Conservation (phyloP, 53 echinoderm and acorn worm species). For the Temnopleurus reevesii region DNA sequence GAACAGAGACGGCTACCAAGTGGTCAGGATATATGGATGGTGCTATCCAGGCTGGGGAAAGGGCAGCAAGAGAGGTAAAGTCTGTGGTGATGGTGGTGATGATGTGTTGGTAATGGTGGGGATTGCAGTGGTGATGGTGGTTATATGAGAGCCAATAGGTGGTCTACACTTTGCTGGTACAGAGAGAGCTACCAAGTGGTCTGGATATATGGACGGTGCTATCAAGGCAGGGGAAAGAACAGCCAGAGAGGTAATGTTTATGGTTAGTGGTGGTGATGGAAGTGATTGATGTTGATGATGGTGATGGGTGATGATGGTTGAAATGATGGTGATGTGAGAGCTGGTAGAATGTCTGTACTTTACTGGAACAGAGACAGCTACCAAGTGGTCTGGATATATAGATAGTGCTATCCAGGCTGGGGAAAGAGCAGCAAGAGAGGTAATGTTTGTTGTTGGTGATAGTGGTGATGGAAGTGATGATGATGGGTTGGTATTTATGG, state of each 20-base stretch:
- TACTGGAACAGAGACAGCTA: conserved; percentile 83
- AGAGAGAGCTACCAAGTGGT: conserved; percentile 72
- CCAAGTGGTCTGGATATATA: conserved; percentile 75
- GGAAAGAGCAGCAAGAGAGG: conserved; percentile 66
- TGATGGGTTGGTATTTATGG: neutral
- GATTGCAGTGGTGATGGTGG: neutral
- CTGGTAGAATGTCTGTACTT: conserved; percentile 64
- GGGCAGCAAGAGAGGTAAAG: conserved; percentile 85
- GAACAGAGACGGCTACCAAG: conserved; percentile 78
- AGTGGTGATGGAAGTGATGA: neutral
- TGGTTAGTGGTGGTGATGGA: neutral
- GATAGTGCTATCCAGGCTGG: conserved; percentile 67
- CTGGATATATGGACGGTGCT: conserved; percentile 83
- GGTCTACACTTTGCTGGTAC: conserved; percentile 68
- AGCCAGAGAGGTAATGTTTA: conserved; percentile 67
- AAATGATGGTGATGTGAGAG: neutral
- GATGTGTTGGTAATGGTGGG: neutral
- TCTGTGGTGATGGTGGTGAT: neutral
- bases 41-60: conserved; percentile 75
- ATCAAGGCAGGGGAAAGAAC: conserved; percentile 71
- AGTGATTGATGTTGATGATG: neutral
- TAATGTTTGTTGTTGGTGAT: conserved; percentile 13
- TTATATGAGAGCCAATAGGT: conserved; percentile 46
- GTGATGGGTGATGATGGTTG: neutral
- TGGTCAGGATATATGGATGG: conserved; percentile 95